Conservation (phyloP, 2,797 vertebrate genomes). For the Pangasius sanitwongsei region DNA sequence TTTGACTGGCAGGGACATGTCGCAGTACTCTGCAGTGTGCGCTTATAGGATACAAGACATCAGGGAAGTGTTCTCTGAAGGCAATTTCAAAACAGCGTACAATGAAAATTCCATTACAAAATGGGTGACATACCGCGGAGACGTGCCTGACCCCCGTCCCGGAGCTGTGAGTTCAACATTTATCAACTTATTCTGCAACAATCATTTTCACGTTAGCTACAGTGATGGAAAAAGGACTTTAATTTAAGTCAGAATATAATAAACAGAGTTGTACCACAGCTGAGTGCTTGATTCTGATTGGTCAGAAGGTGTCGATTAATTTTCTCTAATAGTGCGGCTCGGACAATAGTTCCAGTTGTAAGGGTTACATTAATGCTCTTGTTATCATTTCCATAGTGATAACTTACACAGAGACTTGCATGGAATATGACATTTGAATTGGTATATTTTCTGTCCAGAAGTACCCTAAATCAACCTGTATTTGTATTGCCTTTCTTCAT, state of each 20-base stretch:
- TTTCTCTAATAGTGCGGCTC: neutral
- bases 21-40: constrained; percentile 75
- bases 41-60: constrained; percentile 69
- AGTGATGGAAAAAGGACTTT: neutral
- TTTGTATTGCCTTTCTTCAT: neutral
- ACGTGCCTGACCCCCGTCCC: constrained; percentile 77
- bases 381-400: neutral
- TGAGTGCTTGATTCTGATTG: neutral
- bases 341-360: neutral
- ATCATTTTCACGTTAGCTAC: neutral
- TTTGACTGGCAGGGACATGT: constrained; percentile 67
- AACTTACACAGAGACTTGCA: neutral
- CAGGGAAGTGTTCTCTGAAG: constrained; percentile 73
- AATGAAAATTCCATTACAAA: constrained; percentile 65
- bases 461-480: neutral
- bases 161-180: constrained; percentile 76
- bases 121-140: constrained; percentile 76
- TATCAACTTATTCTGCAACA: neutral
- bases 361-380: neutral
- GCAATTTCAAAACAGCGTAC: constrained; percentile 73
- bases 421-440: neutral
- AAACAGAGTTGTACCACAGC: neutral
- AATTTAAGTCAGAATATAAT: neutral
- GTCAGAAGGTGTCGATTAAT: neutral
- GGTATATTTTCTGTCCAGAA: neutral